phyloP scores from a whole-genome alignment of 2,888 invertebrate genomes.

The Meteorus colon region DNA sequence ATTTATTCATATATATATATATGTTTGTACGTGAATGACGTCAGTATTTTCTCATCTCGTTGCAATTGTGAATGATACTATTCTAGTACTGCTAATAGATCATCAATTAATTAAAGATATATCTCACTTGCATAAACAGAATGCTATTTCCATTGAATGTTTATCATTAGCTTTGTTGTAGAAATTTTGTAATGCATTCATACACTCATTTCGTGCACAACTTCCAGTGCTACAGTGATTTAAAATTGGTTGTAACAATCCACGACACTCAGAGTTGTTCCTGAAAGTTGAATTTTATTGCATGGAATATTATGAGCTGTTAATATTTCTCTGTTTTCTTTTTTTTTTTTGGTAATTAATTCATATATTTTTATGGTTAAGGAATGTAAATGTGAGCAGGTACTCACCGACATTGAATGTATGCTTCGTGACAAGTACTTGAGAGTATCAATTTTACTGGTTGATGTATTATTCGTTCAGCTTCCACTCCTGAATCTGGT shows the following conservation, averaged over 20 bases:
- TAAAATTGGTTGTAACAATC: slow-evolving; percentile 87
- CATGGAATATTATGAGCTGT: neutral
- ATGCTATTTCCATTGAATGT: slow-evolving; percentile 92
- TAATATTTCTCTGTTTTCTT: neutral
- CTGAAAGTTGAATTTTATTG: slow-evolving; percentile 70
- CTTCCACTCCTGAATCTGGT: slow-evolving; percentile 51
- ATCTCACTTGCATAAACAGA: slow-evolving; percentile 94
- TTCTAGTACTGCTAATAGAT: slow-evolving; percentile 13
- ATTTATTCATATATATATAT: neutral
- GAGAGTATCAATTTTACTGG: slow-evolving; percentile 81
- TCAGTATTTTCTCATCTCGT: slow-evolving; percentile 31
- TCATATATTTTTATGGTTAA: neutral
- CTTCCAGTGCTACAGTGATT: slow-evolving; percentile 85
- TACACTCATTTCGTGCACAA: slow-evolving; percentile 90
- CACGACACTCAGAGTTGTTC: slow-evolving; percentile 86
- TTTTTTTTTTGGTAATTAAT: neutral
- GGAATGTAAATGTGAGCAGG: slow-evolving; percentile 15
- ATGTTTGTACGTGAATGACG: slow-evolving; percentile 31
- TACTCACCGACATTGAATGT: slow-evolving; percentile 69
- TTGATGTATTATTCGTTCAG: slow-evolving; percentile 75
- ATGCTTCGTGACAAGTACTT: slow-evolving; percentile 90
- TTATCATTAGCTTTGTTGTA: slow-evolving; percentile 87
- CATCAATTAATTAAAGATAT: slow-evolving; percentile 50
- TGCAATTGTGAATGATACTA: slow-evolving; percentile 22
- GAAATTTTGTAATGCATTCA: slow-evolving; percentile 89